Evolutionary conservation across 2,113 vertebrate species (phyloP), one percentile per base, ranked within the genome.

Genomic region (Indicator indicator): DNA sequence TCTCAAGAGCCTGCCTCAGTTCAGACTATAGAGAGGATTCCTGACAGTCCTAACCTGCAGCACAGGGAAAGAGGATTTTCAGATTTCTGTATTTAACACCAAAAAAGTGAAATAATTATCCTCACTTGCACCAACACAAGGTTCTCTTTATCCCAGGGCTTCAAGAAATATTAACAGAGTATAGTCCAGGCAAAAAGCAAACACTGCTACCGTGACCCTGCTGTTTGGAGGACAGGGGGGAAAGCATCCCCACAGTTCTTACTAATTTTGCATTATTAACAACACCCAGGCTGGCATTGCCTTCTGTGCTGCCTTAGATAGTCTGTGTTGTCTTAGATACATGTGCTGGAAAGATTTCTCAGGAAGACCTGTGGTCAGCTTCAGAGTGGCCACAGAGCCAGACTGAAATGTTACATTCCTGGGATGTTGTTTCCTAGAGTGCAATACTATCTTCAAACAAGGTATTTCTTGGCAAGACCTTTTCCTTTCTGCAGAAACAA

Each of bases 111-210:
- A 72, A 46, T 69, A 72, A 73, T 40, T 60, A 58, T n/a, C 5
- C 3, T 83, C 16, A 59, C 16, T 18, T 78, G 6, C 33, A 86
- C 27, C 12, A 84, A 26, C 13, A 78, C 6, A 23, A 86, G 67
- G 9, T 52, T 86, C 3, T 0, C 21, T 86, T 83, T 52, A 77
- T 30, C 32, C 42, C 1, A 26, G 0, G 0, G 1, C 42, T 78
- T 75, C 56, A 74, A 30, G 28, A 52, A 90, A 81, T 6, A 28
- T 78, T 81, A 60, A 10, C 8, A 74, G 33, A 81, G 59, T 60
- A 59, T 33, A 21, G 3, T 70, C 9, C 16, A 60, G 21, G 20
- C 3, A 9, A 71, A 86, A 83, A 71, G 46, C 44, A 46, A 82
- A 10, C 23, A 19, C 7, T 44, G 10, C 26, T 67, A 17, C 33